Evolutionary conservation across 2,113 vertebrate genomes (phyloP).

Genomic region (Panthera leo): DNA sequence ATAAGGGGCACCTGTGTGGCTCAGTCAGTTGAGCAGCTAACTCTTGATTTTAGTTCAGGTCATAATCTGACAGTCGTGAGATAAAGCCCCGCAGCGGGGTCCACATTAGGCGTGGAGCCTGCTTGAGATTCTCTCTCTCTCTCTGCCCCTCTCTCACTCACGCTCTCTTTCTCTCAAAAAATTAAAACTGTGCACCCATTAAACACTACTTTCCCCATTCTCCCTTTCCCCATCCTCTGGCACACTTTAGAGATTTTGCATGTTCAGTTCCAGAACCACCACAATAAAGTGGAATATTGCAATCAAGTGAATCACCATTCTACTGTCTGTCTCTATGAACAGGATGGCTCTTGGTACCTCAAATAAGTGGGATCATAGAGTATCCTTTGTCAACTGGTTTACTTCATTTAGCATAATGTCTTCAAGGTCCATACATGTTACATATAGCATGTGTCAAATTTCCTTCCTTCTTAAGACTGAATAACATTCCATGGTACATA

Average conservation of each 20-base stretch:
- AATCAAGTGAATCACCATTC: not conserved
- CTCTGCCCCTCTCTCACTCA: no score
- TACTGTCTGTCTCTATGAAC: not conserved
- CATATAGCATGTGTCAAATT: not conserved
- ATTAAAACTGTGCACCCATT: not conserved
- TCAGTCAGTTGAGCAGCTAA: no score
- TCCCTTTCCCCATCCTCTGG: not conserved
- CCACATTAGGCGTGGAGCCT: no score
- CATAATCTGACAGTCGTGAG: no score
- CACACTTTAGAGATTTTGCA: not conserved
- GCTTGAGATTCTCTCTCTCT: no score
- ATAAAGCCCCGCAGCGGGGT: no score
- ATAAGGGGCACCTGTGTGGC: no score
- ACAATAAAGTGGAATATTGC: no score
- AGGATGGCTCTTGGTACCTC: not conserved
- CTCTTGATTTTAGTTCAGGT: no score
- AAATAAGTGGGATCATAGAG: not conserved
- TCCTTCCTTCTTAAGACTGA: not conserved
- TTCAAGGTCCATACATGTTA: not conserved
- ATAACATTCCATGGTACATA: not conserved
- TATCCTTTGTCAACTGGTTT: not conserved
- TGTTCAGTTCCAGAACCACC: no score
- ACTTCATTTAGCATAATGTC: not conserved
- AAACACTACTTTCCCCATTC: not conserved
- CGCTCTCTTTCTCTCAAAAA: no score